phyloP scores from a whole-genome alignment of 2,797 vertebrate genomes.

The Pelobates cultripes region DNA sequence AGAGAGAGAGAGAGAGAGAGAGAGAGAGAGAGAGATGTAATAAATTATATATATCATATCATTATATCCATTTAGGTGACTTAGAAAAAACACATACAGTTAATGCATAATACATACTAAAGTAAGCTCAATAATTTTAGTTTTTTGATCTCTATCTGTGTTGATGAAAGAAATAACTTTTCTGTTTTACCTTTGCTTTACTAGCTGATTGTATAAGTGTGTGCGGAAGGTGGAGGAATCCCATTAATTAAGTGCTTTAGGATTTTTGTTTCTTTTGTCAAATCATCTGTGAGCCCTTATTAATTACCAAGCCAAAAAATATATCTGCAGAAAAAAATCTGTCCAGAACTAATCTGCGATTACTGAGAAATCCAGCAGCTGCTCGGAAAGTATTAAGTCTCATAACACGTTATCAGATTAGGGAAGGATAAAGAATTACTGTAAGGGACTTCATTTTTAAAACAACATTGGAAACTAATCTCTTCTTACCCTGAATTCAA shows the following conservation, averaged over 20 bases:
- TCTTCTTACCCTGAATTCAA: slow-evolving; percentile 39
- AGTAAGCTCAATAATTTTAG: too few species aligned
- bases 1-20: too few species aligned
- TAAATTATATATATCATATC: too few species aligned
- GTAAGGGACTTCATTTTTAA: slow-evolving; percentile 29
- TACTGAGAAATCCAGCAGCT: slow-evolving; percentile 36
- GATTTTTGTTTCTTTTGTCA: not conserved
- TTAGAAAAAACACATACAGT: too few species aligned
- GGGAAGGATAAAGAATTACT: slow-evolving; percentile 31
- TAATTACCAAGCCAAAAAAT: not conserved
- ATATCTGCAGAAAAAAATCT: not conserved
- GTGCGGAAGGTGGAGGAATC: too few species aligned
- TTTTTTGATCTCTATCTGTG: too few species aligned
- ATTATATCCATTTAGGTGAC: too few species aligned
- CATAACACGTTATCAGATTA: slow-evolving; percentile 25
- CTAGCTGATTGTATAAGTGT: too few species aligned
- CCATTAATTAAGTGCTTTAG: not conserved
- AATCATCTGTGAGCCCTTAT: not conserved
- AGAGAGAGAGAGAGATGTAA: too few species aligned
- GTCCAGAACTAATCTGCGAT: slow-evolving; percentile 30
- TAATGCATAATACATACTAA: too few species aligned
- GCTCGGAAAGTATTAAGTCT: slow-evolving; percentile 11
- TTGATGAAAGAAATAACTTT: too few species aligned
- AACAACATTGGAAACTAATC: slow-evolving; percentile 34
- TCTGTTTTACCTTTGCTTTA: too few species aligned